A percentile compares a stretch with the other conserved stretches of the same genome.
phyloP scores from a whole-genome alignment of 1,140 invertebrate genomes.

The fruit fly (Drosophila melanogaster) region Release_6_plus_ISO1_MT NT_033779.5:18758501-18759000 shows the following conservation, averaged over 20 bases:
- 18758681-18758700: conserved; percentile 25
- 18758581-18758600: conserved; percentile 13
- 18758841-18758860: conserved; percentile 13
- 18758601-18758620: conserved; percentile 71
- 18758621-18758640: conserved; percentile 65
- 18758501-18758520: conserved; percentile 72
- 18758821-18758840: conserved; percentile 70
- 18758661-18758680: conserved; percentile 8
- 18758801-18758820: conserved; percentile 68
- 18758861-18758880: not conserved
- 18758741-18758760: conserved; percentile 83
- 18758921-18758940: too few relatives aligned
- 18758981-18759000: conserved; percentile 17
- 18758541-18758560: not conserved
- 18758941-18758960: not conserved
- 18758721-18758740: conserved; percentile 81
- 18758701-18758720: conserved; percentile 71
- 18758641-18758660: conserved; percentile 28
- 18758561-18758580: conserved; percentile 9
- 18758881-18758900: too few relatives aligned
- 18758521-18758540: conserved; percentile 43
- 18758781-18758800: conserved; percentile 60
- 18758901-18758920: too few relatives aligned
- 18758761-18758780: conserved; percentile 83
- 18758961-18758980: not conserved